Conservation (phyloP, 2,797 vertebrate species). For the Hydrophis major region DNA sequence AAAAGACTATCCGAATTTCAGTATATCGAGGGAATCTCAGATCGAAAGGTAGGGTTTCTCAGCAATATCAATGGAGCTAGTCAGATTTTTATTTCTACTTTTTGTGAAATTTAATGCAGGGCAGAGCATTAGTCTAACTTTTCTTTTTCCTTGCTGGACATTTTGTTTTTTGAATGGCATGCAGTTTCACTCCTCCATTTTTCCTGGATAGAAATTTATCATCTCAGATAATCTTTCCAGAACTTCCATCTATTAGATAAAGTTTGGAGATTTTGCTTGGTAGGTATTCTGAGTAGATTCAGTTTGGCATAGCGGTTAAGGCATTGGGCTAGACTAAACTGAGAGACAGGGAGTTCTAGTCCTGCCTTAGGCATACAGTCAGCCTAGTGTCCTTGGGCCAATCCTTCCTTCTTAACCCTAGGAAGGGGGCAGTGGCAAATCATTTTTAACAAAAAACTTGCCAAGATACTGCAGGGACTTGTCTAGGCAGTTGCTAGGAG, state of each 20-base stretch:
- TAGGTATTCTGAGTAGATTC: neutral
- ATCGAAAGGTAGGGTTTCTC: neutral
- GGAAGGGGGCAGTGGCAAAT: neutral
- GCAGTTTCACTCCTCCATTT: neutral
- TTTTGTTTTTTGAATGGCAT: neutral
- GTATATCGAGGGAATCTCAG: neutral
- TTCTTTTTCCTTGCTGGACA: neutral
- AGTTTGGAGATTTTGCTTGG: neutral
- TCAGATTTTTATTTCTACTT: neutral
- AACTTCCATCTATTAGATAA: neutral
- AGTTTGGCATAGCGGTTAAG: neutral
- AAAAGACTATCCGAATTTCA: neutral
- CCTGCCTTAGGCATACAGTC: neutral
- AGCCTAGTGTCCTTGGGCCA: neutral
- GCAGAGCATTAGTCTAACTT: neutral
- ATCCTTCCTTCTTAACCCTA: neutral
- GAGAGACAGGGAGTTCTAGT: neutral
- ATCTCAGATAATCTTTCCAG: neutral
- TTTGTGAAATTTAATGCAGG: neutral
- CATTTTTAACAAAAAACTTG: neutral
- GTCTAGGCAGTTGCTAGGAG: neutral
- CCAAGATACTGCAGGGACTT: neutral
- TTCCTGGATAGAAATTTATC: neutral
- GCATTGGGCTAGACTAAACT: neutral
- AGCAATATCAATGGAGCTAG: neutral